Base-by-base conservation (phyloP, 2,797 vertebrate species). In the Pseudochirops corinnae region DNA sequence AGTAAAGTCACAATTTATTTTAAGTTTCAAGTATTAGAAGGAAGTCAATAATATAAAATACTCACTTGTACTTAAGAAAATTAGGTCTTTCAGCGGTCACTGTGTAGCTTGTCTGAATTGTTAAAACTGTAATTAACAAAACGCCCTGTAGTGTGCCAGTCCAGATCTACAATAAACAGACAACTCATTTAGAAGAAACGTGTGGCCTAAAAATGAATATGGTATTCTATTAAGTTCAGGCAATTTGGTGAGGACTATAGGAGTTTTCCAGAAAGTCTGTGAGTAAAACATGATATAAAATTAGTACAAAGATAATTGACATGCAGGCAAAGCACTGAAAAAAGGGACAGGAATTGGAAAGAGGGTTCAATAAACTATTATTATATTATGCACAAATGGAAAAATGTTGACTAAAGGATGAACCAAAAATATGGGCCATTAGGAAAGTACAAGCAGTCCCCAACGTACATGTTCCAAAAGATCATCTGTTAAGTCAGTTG, bases 51-150 rank as follows among this genome's bases (percentile, higher is more conserved):
- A 62, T 46, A 97, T 91, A 97, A 97, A 97, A 97, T 29, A 95
- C 91, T 94, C 91, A 96, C 31, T 16, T 91, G 60, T 91, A 95
- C 60, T 39, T 90, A 94, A 95, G 55, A 97, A 94, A 97, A 97
- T 60, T 24, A 97, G 92, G 96, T 92, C 0, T 94, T 96, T 97
- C 1, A 1, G 95, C 60, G 93, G 95, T 93, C 97, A 56, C 94
- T 93, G 56, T 91, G 96, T 95, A 93, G 56, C 96, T 31, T 57
- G 90, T 39, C 91, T 90, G 55, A 95, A 67, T 91, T 91, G 97
- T 98, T 97, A 96, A 97, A 94, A 53, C n/a, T 94, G 87, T 93
- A 98, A 87, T 50, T 94, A 98, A 96, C 92, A 97, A 97, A 98
- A 95, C 94, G 92, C 52, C 52, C 62, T 91, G 90, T 74, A 91